Evolutionary conservation across 2,797 vertebrate genomes (phyloP), one percentile per base, ranked within the genome.

Genomic region (Microcaecilia unicolor): DNA sequence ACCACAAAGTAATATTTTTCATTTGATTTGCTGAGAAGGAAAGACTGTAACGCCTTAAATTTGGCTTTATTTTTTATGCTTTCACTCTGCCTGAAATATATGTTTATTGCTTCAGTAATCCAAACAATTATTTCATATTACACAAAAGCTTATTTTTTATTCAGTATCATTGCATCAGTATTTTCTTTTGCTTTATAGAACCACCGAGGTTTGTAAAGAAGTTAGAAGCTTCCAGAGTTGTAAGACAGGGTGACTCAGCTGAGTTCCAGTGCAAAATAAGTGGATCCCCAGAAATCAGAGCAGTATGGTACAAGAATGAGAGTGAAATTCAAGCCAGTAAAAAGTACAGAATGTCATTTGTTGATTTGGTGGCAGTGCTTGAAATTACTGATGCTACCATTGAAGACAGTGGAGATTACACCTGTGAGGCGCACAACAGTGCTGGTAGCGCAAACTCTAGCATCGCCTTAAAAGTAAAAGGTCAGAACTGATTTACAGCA

Each of bases 191-290:
- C 51, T 14, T 26, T 26, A 19, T 84, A 99, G 96, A 98, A 86
- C 94, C 93, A 62, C 95, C 96, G 12, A 88, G 92, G 52, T 97
- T 95, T 83, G 65, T 89, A 48, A 90, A 92, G 84, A 99, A 98
- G 78, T 84, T 93, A 31, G 92, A 93, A 56, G 60, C 87, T 48
- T 72, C 85, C 54, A 88, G 89, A 55, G 87, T 88, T 17, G 82
- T 91, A 65, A 99, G 92, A 66, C 85, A 84, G 64, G 81, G 85
- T 3, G 91, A 92, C 23, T 64, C 86, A 19, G 67, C 92, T 61
- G 87, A 72, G 27, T 76, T 99, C 64, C 92, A 95, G 71, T 95
- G 92, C 59, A 93, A 89, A 86, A 86, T 93, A 62, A 86, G 71
- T 38, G 94, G 95, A 42, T 88, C 94, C 15, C 76, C 80, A 30